Percentiles rank a stretch among this genome's conserved stretches.
Conservation (phyloP, 1,140 invertebrate species). For the Cephus cinctus region DNA sequence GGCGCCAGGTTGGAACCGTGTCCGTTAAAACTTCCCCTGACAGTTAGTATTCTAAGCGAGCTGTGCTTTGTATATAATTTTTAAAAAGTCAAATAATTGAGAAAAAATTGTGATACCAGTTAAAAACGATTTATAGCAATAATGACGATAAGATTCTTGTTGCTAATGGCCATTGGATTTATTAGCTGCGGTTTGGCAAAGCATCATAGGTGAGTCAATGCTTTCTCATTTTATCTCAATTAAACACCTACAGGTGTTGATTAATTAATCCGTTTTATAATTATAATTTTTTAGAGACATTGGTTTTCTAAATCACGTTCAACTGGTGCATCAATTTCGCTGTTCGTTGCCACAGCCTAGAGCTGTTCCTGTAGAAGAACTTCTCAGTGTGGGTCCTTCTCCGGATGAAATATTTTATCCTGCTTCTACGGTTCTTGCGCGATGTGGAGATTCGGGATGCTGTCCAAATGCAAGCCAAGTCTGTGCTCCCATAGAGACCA, state of each 20-base stretch:
- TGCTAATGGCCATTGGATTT: constrained; percentile 18
- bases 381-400: constrained; percentile 40
- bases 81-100: background rate
- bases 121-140: too few relatives aligned
- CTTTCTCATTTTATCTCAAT: background rate
- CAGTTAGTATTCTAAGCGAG: too few relatives aligned
- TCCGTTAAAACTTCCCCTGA: background rate
- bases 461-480: constrained; percentile 38
- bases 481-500: constrained; percentile 40
- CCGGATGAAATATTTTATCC: constrained; percentile 49
- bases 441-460: constrained; percentile 46
- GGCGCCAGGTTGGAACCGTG: too few relatives aligned
- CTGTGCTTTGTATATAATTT: background rate
- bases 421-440: constrained; percentile 42
- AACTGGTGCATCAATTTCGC: constrained; percentile 42
- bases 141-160: constrained; percentile 21
- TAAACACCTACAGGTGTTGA: background rate
- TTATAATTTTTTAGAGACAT: constrained; percentile 34
- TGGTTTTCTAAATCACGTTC: constrained; percentile 44
- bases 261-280: background rate
- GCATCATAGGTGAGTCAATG: background rate
- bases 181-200: constrained; percentile 13
- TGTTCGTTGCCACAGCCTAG: constrained; percentile 43
- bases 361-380: constrained; percentile 40
- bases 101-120: too few relatives aligned